Conservation (phyloP, 2,888 invertebrate genomes). For the Tupiocoris notatus region DNA sequence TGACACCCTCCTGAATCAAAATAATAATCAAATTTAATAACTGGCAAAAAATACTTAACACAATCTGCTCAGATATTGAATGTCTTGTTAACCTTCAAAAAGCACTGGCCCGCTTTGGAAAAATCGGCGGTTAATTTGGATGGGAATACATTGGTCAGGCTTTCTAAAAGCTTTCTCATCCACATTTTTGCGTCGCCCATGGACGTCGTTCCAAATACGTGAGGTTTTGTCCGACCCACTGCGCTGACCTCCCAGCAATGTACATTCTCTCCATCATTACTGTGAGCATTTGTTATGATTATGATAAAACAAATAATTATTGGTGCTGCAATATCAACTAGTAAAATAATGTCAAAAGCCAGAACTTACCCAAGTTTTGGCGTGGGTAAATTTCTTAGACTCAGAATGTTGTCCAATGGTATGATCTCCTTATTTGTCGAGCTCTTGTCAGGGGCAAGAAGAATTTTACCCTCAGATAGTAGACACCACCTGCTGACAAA, state of each 20-base stretch:
- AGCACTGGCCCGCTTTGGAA: constrained; percentile 78
- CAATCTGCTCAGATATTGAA: not conserved
- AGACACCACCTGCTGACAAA: constrained; percentile 71
- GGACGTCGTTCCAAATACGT: constrained; percentile 50
- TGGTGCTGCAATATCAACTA: not conserved
- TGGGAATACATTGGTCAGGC: constrained; percentile 67
- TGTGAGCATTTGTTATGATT: not conserved
- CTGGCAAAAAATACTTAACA: too few relatives aligned
- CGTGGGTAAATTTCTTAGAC: constrained; percentile 64
- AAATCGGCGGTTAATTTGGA: constrained; percentile 68
- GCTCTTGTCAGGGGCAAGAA: constrained; percentile 71
- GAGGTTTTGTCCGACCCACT: constrained; percentile 47
- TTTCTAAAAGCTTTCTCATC: constrained; percentile 77
- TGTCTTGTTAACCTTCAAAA: constrained; percentile 63
- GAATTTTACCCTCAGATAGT: constrained; percentile 68
- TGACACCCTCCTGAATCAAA: constrained; percentile 67
- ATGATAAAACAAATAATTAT: not conserved
- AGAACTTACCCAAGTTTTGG: constrained; percentile 55
- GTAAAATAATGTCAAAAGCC: constrained; percentile 45
- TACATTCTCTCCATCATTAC: constrained; percentile 58
- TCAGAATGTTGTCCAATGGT: constrained; percentile 64
- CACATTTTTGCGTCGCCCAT: constrained; percentile 61
- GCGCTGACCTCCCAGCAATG: constrained; percentile 63
- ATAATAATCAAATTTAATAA: too few relatives aligned
- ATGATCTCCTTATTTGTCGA: constrained; percentile 70